Conservation (phyloP, 2,797 vertebrate genomes). For the Craterocephalus amniculus region DNA sequence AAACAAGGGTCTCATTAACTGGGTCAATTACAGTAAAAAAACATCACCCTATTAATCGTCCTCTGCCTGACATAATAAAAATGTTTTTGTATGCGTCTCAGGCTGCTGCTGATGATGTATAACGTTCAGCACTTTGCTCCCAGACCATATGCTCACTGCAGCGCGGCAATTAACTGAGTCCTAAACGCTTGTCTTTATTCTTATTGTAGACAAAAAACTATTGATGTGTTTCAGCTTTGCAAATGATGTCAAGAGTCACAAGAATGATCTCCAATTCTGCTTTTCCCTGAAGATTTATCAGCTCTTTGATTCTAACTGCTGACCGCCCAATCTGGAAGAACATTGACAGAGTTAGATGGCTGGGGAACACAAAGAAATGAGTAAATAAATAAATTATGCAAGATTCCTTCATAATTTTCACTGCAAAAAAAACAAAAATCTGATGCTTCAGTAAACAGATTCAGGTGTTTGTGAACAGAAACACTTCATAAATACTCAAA, state of each 20-base stretch:
- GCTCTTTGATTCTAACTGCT: no score
- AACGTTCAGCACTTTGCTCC: slow-evolving; percentile 19
- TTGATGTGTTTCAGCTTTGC: background rate
- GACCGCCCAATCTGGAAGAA: background rate
- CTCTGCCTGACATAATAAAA: slow-evolving; percentile 47
- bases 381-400: no score
- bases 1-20: slow-evolving; percentile 78
- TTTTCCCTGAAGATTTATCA: background rate
- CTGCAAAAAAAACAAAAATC: no score
- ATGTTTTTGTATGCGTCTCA: slow-evolving; percentile 45
- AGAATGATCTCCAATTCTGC: background rate
- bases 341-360: no score
- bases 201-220: background rate
- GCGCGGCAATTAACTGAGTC: background rate
- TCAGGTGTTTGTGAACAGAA: no score
- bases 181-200: slow-evolving; percentile 11
- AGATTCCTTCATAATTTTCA: no score
- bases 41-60: slow-evolving; percentile 72
- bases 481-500: no score
- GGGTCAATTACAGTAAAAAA: slow-evolving; percentile 74
- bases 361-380: no score
- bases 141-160: slow-evolving; percentile 41
- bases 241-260: slow-evolving; percentile 2
- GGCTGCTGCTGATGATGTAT: slow-evolving; percentile 34
- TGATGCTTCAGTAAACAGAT: no score